phyloP scores from a whole-genome alignment of 2,113 vertebrate genomes.

The Onychostoma macrolepis region DNA sequence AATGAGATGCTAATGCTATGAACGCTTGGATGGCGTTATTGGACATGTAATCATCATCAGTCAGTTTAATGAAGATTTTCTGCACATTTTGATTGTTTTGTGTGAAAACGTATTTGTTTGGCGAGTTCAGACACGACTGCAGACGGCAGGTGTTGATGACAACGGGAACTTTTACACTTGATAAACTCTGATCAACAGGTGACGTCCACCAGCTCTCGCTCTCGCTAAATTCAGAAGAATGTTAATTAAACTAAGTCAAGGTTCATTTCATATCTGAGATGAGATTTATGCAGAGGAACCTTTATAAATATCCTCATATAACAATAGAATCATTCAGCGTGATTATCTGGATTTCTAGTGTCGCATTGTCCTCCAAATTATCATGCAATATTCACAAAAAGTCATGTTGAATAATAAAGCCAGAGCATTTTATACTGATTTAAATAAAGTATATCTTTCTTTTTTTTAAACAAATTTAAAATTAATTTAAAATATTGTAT shows the following conservation, averaged over 20 bases:
- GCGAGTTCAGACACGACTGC: slow-evolving; percentile 28
- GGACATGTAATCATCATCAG: not conserved
- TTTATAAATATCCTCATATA: not conserved
- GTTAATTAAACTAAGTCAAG: slow-evolving; percentile 8
- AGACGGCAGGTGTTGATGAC: slow-evolving; percentile 59
- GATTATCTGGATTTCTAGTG: not conserved
- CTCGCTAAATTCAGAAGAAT: not conserved
- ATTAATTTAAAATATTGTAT: no score
- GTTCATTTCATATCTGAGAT: slow-evolving; percentile 23
- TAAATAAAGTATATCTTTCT: no score
- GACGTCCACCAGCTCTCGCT: not conserved
- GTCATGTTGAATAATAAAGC: not conserved
- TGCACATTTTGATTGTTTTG: slow-evolving; percentile 11
- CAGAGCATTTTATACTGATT: not conserved
- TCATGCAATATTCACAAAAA: not conserved
- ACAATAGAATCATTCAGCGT: slow-evolving; percentile 1
- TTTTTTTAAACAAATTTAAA: no score
- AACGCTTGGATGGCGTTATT: not conserved
- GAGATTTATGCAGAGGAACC: not conserved
- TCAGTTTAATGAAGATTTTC: not conserved
- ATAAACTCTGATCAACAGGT: slow-evolving; percentile 8
- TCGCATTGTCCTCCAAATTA: not conserved
- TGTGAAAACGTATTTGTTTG: slow-evolving; percentile 31
- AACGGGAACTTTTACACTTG: slow-evolving; percentile 44
- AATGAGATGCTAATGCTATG: slow-evolving; percentile 7